Evolutionary conservation across 2,113 vertebrate species (phyloP).

Genomic region (Proterorhinus semilunaris): DNA sequence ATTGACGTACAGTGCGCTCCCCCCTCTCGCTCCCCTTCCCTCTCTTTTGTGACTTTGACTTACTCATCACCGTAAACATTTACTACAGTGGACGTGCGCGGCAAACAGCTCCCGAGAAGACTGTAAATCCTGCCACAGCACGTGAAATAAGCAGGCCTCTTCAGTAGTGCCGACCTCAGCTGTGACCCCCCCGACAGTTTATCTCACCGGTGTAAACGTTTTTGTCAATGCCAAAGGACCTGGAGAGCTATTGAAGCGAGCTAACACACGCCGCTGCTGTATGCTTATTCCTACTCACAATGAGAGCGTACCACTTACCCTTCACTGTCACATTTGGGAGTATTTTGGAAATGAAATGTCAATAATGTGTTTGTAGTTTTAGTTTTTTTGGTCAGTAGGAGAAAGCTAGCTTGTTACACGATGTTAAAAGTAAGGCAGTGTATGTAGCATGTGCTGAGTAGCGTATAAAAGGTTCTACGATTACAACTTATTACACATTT

Average conservation of each 20-base stretch:
- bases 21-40: neutral
- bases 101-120: constrained; percentile 50
- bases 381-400: too few species aligned
- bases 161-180: constrained; percentile 44
- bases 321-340: too few species aligned
- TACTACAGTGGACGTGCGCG: constrained; percentile 49
- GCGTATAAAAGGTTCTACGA: too few species aligned
- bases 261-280: neutral
- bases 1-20: constrained; percentile 42
- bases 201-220: constrained; percentile 59
- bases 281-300: constrained; percentile 9
- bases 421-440: too few species aligned
- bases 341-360: too few species aligned
- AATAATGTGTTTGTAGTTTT: too few species aligned
- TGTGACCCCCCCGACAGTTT: constrained; percentile 42
- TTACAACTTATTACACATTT: too few species aligned
- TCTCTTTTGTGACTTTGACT: constrained; percentile 42
- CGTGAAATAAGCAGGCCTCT: constrained; percentile 49
- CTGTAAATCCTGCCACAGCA: constrained; percentile 54
- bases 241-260: constrained; percentile 25
- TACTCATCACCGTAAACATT: constrained; percentile 69
- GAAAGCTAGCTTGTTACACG: too few species aligned
- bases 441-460: too few species aligned
- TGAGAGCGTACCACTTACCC: constrained; percentile 12
- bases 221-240: constrained; percentile 36